Evolutionary conservation across 2,113 vertebrate genomes (phyloP), one percentile per base, ranked within the genome.

Genomic region (Oncorhynchus gorbuscha): DNA sequence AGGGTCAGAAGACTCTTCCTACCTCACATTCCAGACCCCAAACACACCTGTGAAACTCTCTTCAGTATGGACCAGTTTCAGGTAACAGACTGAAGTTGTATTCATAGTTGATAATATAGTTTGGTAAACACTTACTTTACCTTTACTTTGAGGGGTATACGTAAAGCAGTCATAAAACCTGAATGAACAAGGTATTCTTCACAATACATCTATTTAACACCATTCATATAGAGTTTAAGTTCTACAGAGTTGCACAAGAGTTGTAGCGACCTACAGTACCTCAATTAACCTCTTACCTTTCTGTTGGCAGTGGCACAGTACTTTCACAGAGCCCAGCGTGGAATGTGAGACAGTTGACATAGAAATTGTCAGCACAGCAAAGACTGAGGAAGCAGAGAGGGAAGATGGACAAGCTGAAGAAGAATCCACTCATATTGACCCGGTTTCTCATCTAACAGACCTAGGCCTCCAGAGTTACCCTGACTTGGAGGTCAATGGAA

Each of bases 11-110:
- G 68, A 70, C 26, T 66, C 49, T 20, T 88, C 64, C 74, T 88
- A 61, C 85, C 85, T 28, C 76, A 51, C 32, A 83, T 85, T 72
- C 85, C 85, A 69, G 83, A 85, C 76, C 79, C 85, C 39, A 82
- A 77, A 71, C 75, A 83, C 55, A 77, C 51, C 2, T 75, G 70
- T 39, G 65, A 76, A 39, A 73, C 39, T 35, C 76, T 85, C n/a
- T 73, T 82, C 64, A 77, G 81, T 48, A 77, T 74, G 72, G 79
- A 78, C 20, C 73, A 79, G 14, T 49, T 35, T 64, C 76, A 82
- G 72, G 84, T 86, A 72, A 48, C 5, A 22, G 9, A 70, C 16
- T 14, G 12, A 67, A 14, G 30, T 24, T 28, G 16, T 14, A 28
- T 26, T 14, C 13, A 14, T 67, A 67, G 22, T 14, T 22, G 59